Conservation (phyloP, 2,888 invertebrate species). For the Athetis lepigone region DNA sequence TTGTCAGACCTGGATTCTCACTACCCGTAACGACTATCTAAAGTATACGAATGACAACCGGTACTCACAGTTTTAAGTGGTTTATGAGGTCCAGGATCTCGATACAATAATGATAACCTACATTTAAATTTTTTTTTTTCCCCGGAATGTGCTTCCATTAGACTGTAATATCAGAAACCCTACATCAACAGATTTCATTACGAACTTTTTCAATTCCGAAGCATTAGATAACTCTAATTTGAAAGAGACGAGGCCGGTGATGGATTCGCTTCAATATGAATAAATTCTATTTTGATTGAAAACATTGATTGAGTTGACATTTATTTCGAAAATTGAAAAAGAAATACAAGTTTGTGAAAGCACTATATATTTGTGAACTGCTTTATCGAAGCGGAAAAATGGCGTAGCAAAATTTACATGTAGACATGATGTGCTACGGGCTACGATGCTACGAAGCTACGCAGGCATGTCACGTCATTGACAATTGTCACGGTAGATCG, state of each 20-base stretch:
- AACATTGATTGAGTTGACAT: conserved; percentile 32
- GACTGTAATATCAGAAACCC: conserved; percentile 8
- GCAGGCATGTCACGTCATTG: conserved; percentile 35
- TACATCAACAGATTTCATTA: conserved; percentile 23
- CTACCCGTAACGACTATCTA: too few species aligned
- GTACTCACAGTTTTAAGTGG: too few species aligned
- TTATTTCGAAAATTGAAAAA: conserved; percentile 17
- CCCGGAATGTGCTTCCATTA: background rate
- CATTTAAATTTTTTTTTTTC: background rate
- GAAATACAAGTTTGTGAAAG: conserved; percentile 5
- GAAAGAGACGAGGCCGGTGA: conserved; percentile 8
- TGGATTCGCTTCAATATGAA: conserved; percentile 34
- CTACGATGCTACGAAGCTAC: conserved; percentile 35
- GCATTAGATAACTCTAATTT: conserved; percentile 22
- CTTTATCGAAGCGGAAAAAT: conserved; percentile 39
- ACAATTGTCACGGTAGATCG: conserved; percentile 36
- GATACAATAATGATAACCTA: too few species aligned
- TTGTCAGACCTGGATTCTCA: too few species aligned
- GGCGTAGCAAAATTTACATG: conserved; percentile 41
- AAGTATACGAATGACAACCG: too few species aligned
- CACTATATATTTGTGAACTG: conserved; percentile 3
- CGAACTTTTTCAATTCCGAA: conserved; percentile 34
- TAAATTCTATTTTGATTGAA: conserved; percentile 34
- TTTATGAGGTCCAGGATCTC: too few species aligned
- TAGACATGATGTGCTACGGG: conserved; percentile 23